Percentiles rank a stretch among this genome's conserved stretches.
phyloP scores from a whole-genome alignment of 2,797 vertebrate species.

The Sebastes wilsoni region DNA sequence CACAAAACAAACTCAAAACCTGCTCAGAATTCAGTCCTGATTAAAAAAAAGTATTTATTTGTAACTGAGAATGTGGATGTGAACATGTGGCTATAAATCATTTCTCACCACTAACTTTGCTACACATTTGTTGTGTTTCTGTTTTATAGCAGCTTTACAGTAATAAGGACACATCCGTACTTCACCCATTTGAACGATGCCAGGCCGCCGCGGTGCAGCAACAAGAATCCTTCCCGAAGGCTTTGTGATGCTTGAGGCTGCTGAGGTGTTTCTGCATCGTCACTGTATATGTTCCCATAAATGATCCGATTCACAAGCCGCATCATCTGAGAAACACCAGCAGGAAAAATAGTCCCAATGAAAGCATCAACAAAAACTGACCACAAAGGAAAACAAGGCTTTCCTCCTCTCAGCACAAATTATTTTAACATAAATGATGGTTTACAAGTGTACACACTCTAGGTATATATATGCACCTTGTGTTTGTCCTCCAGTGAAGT shows the following conservation, averaged over 20 bases:
- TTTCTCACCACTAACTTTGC: background rate
- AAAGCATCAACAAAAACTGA: background rate
- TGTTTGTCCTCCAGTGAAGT: conserved; percentile 81
- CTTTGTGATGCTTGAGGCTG: conserved; percentile 30
- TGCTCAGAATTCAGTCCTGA: background rate
- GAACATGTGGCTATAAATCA: background rate
- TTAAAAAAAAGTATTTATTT: background rate
- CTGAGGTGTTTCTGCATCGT: conserved; percentile 24
- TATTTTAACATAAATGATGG: background rate
- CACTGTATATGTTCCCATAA: conserved; percentile 77
- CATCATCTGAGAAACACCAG: conserved; percentile 72
- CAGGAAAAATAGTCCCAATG: background rate
- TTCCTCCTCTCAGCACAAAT: background rate
- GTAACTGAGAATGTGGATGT: background rate
- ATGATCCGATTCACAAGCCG: conserved; percentile 84
- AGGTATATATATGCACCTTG: conserved; percentile 65
- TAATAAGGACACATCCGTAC: conserved; percentile 64
- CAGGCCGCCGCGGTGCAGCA: conserved; percentile 75
- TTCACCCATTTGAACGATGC: conserved; percentile 83
- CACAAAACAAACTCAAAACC: background rate
- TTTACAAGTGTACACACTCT: background rate
- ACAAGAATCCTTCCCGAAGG: conserved; percentile 79
- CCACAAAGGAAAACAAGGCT: background rate
- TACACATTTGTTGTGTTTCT: background rate
- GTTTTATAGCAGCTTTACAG: background rate